Evolutionary conservation across 2,797 vertebrate genomes (phyloP), one percentile per base, ranked within the genome.

Genomic region (Ataeniobius toweri): DNA sequence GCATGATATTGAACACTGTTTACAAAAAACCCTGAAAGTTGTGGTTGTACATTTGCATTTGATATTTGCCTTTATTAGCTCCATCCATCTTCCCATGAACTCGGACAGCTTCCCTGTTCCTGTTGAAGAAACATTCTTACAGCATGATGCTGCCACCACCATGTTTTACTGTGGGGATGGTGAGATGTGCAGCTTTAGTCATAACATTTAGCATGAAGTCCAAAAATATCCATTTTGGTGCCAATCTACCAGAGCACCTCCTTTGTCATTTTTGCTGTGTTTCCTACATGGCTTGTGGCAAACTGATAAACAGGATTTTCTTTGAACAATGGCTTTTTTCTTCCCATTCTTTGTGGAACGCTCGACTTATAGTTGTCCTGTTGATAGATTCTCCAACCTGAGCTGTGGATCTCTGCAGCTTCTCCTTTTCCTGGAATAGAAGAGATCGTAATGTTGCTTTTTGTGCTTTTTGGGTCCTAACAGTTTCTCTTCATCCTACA

Each of bases 401-500:
- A 41, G 36, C 36, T 39, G 36, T 39, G 4, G 9, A 9, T 13
- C 39, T 68, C 20, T 44, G 39, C 5, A 44, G 24, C 20, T 41
- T 12, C 39, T 44, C 65, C 65, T 24, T n/a, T 67, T 44, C 39
- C 10, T 24, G 22, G 22, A 44, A n/a, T 12, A 68, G 39, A 67
- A 12, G 36, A n/a, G 39, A 14, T 68, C n/a, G 31, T n/a, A 68
- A 68, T 68, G 24, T 68, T 59, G 3, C 1, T 24, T n/a, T 58
- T 58, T 44, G 46, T 24, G 10, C 5, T 14, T 16, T 26, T 71
- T 3, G 81, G 78, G 73, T 82, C 24, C 24, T 71, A 76, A 80
- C 73, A 70, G 51, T 77, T 31, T 18, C 67, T 80, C 14, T 79
- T 79, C 48, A 71, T 85, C 53, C 53, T 46, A 41, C 95, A 99